Conservation (phyloP, 1,140 invertebrate genomes). For the Drosophila carrolli region DNA sequence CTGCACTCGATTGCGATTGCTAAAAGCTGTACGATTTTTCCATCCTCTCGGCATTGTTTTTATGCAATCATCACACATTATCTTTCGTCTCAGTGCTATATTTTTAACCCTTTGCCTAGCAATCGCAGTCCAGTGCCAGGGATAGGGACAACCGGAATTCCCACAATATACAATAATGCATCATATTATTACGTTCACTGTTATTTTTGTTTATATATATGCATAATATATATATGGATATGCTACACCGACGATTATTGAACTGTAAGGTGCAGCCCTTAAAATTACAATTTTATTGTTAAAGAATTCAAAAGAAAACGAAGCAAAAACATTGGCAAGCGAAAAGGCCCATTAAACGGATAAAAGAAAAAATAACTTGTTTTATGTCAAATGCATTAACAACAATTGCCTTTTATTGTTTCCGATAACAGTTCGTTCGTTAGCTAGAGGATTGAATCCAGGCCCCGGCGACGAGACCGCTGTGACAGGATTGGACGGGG, state of each 20-base stretch:
- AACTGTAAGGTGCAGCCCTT: constrained; percentile 62
- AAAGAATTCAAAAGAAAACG: constrained; percentile 51
- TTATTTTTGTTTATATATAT: constrained; percentile 75
- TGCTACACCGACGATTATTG: constrained; percentile 56
- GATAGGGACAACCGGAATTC: constrained; percentile 6
- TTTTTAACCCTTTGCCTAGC: not conserved
- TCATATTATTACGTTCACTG: constrained; percentile 68
- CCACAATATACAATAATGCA: constrained; percentile 34
- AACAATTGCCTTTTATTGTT: constrained; percentile 64
- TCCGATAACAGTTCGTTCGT: constrained; percentile 26
- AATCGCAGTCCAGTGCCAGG: constrained; percentile 10
- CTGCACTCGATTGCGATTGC: constrained; percentile 6
- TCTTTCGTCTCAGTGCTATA: constrained; percentile 12
- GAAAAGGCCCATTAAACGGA: constrained; percentile 50
- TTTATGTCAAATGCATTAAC: constrained; percentile 68
- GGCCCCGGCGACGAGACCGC: constrained; percentile 73
- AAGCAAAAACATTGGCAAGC: constrained; percentile 26
- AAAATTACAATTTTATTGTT: constrained; percentile 73
- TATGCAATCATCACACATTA: constrained; percentile 19
- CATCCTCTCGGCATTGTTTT: constrained; percentile 11
- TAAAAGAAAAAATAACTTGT: constrained; percentile 32
- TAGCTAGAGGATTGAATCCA: constrained; percentile 70
- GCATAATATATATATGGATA: constrained; percentile 49
- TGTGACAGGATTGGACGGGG: constrained; percentile 86
- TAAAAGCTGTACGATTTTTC: not conserved